Base-by-base conservation (phyloP, 2,888 invertebrate genomes). In the Anaspis maculata region DNA sequence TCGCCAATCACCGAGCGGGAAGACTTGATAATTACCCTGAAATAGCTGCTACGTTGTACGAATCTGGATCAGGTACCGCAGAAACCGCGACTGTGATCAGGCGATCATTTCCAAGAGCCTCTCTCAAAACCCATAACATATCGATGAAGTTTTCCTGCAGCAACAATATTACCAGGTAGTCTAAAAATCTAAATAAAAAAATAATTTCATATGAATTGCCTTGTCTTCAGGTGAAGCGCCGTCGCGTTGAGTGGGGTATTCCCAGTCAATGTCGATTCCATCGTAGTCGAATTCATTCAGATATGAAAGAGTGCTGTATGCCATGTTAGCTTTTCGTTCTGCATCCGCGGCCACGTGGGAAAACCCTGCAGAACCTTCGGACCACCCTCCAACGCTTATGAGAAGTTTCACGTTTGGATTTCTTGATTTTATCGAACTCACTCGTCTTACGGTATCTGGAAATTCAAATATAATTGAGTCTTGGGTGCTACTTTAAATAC, bases 201-300 rank as follows among this genome's bases (percentile, higher is more conserved):
- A n/a, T 15, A 33, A n/a, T n/a, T n/a, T n/a, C n/a, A n/a, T n/a
- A n/a, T n/a, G n/a, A n/a, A n/a, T n/a, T n/a, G n/a, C 34, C 24
- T 34, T 34, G 19, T 34, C 34, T 10, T 24, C 28, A 12, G 24
- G 13, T 11, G 13, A 26, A 25, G 26, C 21, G 11, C 32, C 34
- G 13, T 14, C 27, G 15, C 34, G 28, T 25, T 34, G 11, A 2
- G 13, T 29, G 2, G 34, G 34, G 29, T 34, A 34, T 30, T 37
- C 33, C 37, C 37, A 37, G 10, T 37, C 37, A 3, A 37, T 24
- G n/a, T 37, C 33, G n/a, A 37, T 34, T 15, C 37, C 37, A 21
- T 37, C 37, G 23, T 30, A 33, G 11, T 37, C 30, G 24, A 30
- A 23, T 6, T 15, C 30, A 9, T 37, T 10, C 9, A 37, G 5